Percentiles rank a stretch among this genome's conserved stretches.
Evolutionary conservation across 2,797 vertebrate species (phyloP).

Genomic region (Pygocentrus nattereri): DNA sequence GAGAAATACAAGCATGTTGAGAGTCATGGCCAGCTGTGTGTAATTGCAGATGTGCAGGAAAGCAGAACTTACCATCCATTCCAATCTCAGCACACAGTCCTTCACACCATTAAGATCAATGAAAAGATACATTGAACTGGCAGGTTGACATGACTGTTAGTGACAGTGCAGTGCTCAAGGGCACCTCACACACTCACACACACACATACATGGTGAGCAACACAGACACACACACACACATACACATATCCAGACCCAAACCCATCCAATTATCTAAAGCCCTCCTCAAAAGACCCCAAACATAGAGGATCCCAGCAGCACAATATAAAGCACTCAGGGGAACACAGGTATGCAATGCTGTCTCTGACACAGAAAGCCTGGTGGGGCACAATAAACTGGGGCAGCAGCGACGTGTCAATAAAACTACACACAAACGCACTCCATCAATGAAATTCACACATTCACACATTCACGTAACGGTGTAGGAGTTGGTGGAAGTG

Average conservation of each 20-base stretch:
- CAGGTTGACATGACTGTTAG: slow-evolving; percentile 46
- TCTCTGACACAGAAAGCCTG: no score
- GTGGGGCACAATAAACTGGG: no score
- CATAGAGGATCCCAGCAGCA: no score
- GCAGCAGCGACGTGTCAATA: no score
- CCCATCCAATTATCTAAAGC: neutral
- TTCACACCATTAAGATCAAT: slow-evolving; percentile 48
- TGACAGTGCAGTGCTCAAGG: slow-evolving; percentile 51
- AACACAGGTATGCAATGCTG: no score
- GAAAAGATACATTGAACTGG: slow-evolving; percentile 29
- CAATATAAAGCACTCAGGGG: no score
- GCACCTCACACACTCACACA: slow-evolving; percentile 9
- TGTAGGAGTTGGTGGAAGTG: no score
- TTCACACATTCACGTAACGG: no score
- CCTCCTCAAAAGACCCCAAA: no score
- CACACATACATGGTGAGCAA: neutral
- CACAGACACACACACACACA: slow-evolving; percentile 30
- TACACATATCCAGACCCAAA: slow-evolving; percentile 5
- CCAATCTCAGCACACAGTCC: slow-evolving; percentile 31
- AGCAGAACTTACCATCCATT: slow-evolving; percentile 18
- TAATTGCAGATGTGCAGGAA: slow-evolving; percentile 22
- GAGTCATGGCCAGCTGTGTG: slow-evolving; percentile 15
- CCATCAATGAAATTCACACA: no score
- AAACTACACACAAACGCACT: no score
- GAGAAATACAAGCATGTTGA: neutral